Percentiles rank a stretch among this genome's conserved stretches.
phyloP scores from a whole-genome alignment of 1,140 invertebrate genomes.

The Propsilocerus akamusi region DNA sequence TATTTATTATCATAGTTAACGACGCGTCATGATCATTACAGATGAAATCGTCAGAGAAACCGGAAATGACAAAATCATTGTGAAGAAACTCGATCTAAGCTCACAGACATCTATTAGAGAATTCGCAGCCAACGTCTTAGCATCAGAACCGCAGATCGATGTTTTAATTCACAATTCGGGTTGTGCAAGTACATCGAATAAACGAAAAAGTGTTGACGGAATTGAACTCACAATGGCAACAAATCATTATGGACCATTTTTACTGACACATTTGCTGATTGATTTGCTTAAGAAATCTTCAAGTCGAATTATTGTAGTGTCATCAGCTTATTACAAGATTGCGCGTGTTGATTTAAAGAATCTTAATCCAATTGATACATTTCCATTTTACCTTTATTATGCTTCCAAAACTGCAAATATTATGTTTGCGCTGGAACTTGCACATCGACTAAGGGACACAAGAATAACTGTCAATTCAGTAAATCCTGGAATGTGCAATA shows the following conservation, averaged over 20 bases:
- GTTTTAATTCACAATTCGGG: conserved; percentile 60
- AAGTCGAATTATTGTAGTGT: conserved; percentile 59
- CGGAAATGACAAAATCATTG: conserved; percentile 18
- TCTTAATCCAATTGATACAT: conserved; percentile 38
- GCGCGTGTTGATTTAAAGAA: conserved; percentile 51
- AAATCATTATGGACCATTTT: conserved; percentile 30
- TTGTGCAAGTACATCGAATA: conserved; percentile 30
- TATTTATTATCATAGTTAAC: no score
- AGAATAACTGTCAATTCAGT: conserved; percentile 66
- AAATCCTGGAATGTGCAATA: conserved; percentile 74
- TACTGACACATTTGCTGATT: conserved; percentile 31
- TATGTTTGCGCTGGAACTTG: conserved; percentile 65
- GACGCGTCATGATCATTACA: no score
- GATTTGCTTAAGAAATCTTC: conserved; percentile 48
- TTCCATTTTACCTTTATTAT: conserved; percentile 55
- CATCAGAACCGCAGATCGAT: conserved; percentile 32
- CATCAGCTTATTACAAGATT: conserved; percentile 53
- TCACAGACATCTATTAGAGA: conserved; percentile 30
- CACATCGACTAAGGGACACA: conserved; percentile 51
- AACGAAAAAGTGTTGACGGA: conserved; percentile 27
- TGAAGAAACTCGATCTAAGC: conserved; percentile 31
- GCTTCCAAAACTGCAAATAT: conserved; percentile 80
- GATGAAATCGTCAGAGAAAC: conserved; percentile 21
- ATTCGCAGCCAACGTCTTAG: conserved; percentile 29
- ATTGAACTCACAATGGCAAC: conserved; percentile 26